A percentile compares a stretch with the other conserved stretches of the same genome.
Evolutionary conservation across 2,797 vertebrate genomes (phyloP).

Genomic region (Melanotaenia trifasciata): DNA sequence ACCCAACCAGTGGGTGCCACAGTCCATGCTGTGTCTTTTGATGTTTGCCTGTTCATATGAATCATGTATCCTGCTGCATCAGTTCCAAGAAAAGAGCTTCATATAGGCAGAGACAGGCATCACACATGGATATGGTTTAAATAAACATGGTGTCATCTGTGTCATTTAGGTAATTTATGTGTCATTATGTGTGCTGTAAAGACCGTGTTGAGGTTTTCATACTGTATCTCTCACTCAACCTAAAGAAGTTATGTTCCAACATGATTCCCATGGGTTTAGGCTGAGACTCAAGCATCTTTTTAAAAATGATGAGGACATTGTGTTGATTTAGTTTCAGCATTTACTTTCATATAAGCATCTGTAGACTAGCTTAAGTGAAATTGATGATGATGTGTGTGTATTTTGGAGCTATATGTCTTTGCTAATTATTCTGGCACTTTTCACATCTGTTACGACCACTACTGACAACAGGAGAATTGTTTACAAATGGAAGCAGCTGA

Average conservation of each 20-base stretch:
- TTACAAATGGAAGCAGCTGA: background rate
- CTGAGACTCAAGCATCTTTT: background rate
- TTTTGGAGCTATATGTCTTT: no score
- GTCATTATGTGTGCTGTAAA: conserved; percentile 20
- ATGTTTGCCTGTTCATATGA: conserved; percentile 48
- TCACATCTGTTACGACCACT: no score
- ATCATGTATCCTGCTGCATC: conserved; percentile 24
- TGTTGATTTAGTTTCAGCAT: background rate
- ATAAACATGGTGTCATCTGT: conserved; percentile 36
- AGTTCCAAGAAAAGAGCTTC: conserved; percentile 40
- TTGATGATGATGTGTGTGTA: no score
- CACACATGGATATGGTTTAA: conserved; percentile 14
- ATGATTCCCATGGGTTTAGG: conserved; percentile 16
- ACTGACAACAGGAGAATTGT: background rate
- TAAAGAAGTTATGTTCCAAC: conserved; percentile 15
- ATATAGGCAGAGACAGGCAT: conserved; percentile 32
- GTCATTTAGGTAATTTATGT: conserved; percentile 31
- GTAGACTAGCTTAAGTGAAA: background rate
- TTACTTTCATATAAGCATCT: background rate
- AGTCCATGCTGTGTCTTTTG: conserved; percentile 28
- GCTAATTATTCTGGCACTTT: no score
- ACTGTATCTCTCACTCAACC: background rate
- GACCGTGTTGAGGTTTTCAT: conserved; percentile 9
- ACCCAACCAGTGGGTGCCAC: conserved; percentile 17
- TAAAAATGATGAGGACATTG: background rate